Conservation (phyloP, 1,140 invertebrate species). For the Macrotrachela quadricornifera region DNA sequence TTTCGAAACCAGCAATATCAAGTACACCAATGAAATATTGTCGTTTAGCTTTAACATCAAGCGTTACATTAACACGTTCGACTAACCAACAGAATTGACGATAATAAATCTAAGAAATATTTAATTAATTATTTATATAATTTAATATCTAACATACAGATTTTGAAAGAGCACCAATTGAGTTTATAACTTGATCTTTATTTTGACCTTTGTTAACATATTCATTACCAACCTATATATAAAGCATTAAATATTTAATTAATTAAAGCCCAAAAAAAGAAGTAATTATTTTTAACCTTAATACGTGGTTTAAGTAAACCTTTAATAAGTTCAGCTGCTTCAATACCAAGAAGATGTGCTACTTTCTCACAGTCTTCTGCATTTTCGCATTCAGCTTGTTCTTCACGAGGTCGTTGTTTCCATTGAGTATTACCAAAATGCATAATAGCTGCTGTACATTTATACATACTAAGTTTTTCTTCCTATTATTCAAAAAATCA, state of each 20-base stretch:
- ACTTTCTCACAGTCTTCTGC: conserved; percentile 80
- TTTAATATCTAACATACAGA: conserved; percentile 36
- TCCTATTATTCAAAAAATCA: conserved; percentile 39
- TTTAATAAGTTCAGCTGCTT: conserved; percentile 37
- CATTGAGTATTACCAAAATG: conserved; percentile 98
- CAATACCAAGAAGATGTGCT: conserved; percentile 55
- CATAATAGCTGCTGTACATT: conserved; percentile 85
- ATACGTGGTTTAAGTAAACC: conserved; percentile 40
- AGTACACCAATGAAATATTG: conserved; percentile 96
- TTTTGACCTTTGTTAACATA: conserved; percentile 95
- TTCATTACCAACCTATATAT: conserved; percentile 43
- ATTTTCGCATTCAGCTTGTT: conserved; percentile 94
- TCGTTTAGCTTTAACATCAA: conserved; percentile 90
- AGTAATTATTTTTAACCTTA: conserved; percentile 30
- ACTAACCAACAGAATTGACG: conserved; percentile 89
- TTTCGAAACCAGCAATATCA: conserved; percentile 99
- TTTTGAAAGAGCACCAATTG: conserved; percentile 85
- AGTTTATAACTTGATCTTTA: conserved; percentile 74
- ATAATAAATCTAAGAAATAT: conserved; percentile 49
- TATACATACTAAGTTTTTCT: conserved; percentile 88
- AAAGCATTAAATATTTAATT: background rate
- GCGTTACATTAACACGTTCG: conserved; percentile 90
- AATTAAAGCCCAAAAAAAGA: background rate
- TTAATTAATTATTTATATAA: no score
- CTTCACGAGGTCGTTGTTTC: conserved; percentile 97